Base-by-base conservation (phyloP, 2,888 invertebrate genomes). In the Sarcophaga variegata region DNA sequence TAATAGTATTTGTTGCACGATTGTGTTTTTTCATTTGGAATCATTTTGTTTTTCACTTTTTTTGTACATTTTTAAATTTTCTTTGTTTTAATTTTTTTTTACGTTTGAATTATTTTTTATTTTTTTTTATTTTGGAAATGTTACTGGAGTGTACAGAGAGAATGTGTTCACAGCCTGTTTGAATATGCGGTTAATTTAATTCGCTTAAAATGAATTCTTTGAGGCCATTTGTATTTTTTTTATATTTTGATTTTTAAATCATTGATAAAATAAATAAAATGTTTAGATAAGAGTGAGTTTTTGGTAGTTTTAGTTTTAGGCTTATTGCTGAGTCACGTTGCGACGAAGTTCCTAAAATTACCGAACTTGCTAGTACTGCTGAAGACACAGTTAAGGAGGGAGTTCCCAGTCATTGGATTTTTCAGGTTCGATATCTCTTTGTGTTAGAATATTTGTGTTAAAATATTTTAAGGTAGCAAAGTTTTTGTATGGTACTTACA, bases 181-280 rank as follows among this genome's bases (percentile, higher is more conserved):
- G 66, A 49, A 81, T 69, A 60, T 85, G 81, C 74, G 85, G 81
- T 81, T 63, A 81, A 81, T 85, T 85, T 74, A 85, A 85, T 85
- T 81, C 81, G 85, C 63, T 64, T 69, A 59, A 81, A 74, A 74
- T 85, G 72, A 77, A 81, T 71, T 81, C 81, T 79, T 54, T 54
- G 69, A 14, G 79, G 69, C 14, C 64, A 12, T 63, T 81, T 78
- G 63, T 75, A 3, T 12, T 54, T 12, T 54, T 17, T 54, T 0
- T 1, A 54, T 5, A 54, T 14, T 14, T 4, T 14, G 49, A 11
- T 14, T 49, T 49, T 49, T 11, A 49, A 49, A 54, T 49, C 49
- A 49, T 14, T 3, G 49, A 14, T 11, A 12, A 49, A 49, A 49
- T 14, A 12, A 49, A 49, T 11, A 1, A 4, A 49, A 49, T 14